A percentile compares a stretch with the other conserved stretches of the same genome.
Conservation (phyloP, 2,888 invertebrate genomes). For the Palloptera scutellata region DNA sequence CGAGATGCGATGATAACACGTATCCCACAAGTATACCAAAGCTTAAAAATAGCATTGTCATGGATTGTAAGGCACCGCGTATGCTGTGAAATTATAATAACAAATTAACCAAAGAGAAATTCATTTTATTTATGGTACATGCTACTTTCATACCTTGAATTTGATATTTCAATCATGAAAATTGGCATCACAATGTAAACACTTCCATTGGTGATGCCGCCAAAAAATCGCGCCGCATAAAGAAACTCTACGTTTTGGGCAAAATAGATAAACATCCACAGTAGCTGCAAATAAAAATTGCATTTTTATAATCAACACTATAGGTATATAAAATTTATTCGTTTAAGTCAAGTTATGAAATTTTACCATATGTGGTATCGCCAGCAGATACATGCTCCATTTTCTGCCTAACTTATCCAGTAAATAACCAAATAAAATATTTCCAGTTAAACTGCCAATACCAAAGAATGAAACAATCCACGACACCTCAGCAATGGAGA, state of each 20-base stretch:
- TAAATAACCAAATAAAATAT: constrained; percentile 50
- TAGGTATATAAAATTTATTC: too few relatives aligned
- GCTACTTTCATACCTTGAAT: constrained; percentile 49
- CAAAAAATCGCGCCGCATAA: constrained; percentile 55
- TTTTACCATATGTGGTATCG: constrained; percentile 54
- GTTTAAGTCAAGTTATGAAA: too few relatives aligned
- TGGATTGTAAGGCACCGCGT: constrained; percentile 56
- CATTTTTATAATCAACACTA: too few relatives aligned
- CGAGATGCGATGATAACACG: constrained; percentile 52
- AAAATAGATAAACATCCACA: constrained; percentile 56
- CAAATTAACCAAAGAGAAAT: too few relatives aligned
- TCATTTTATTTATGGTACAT: too few relatives aligned
- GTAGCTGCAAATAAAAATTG: constrained; percentile 40
- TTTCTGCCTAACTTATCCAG: constrained; percentile 55
- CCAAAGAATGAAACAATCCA: constrained; percentile 59
- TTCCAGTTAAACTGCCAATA: constrained; percentile 54
- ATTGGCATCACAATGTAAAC: constrained; percentile 55
- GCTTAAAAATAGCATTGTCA: constrained; percentile 56
- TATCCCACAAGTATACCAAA: constrained; percentile 56
- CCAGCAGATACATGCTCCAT: constrained; percentile 49
- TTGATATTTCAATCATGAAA: constrained; percentile 59
- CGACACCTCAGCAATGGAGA: constrained; percentile 50
- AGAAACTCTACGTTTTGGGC: constrained; percentile 51
- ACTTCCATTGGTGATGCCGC: constrained; percentile 59
- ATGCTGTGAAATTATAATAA: constrained; percentile 45